Evolutionary conservation across 30 jellyfish, hydroid and myxozoan genomes (phyloP).

Genomic region (Hydractinia echinata): DNA sequence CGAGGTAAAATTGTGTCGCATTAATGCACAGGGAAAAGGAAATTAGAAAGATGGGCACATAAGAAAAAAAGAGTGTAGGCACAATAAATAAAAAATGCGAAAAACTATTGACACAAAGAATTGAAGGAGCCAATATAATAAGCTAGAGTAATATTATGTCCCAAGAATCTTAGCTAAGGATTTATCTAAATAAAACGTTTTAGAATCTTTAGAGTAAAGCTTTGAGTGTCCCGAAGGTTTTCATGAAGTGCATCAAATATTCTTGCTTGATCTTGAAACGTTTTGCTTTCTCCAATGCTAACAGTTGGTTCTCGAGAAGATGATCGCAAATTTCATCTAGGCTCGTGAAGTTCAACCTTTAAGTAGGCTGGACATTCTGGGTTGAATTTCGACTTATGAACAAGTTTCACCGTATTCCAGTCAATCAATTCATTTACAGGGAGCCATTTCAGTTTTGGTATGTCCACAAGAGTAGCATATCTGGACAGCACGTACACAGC

Average conservation of each 20-base stretch:
- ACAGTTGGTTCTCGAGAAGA: slow-evolving; percentile 2
- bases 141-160: no score
- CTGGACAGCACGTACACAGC: slow-evolving; percentile 25
- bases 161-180: no score
- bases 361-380: neutral
- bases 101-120: no score
- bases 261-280: slow-evolving; percentile 18
- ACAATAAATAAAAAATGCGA: no score
- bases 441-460: neutral
- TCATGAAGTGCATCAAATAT: slow-evolving; percentile 4
- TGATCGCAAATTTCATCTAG: slow-evolving; percentile 12
- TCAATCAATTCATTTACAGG: slow-evolving; percentile 14
- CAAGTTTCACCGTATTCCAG: slow-evolving; percentile 12
- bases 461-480: neutral
- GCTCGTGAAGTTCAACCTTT: slow-evolving; percentile 1
- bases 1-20: no score
- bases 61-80: no score
- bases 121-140: no score
- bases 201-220: no score
- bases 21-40: no score
- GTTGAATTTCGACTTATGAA: slow-evolving; percentile 1
- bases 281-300: slow-evolving; percentile 1
- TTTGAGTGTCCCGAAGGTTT: neutral
- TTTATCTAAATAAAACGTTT: no score
- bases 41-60: no score